A percentile compares a stretch with the other conserved stretches of the same genome.
phyloP scores from a whole-genome alignment of 2,113 vertebrate genomes.

The Eretmochelys imbricata region DNA sequence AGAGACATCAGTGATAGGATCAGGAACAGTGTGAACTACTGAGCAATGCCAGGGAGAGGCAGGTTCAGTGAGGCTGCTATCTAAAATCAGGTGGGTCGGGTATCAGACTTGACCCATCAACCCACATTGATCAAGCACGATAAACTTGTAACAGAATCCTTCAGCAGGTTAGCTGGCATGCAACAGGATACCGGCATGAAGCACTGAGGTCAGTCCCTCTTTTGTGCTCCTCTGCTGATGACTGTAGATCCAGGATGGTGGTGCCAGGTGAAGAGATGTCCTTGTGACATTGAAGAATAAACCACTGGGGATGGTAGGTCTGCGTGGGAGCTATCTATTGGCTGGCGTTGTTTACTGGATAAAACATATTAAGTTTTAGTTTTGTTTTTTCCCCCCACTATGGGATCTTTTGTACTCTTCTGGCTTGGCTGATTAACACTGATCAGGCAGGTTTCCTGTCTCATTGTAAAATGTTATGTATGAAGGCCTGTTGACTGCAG shows the following conservation, averaged over 20 bases:
- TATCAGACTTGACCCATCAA: not conserved
- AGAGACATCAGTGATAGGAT: not conserved
- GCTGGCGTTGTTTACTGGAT: not conserved
- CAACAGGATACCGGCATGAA: not conserved
- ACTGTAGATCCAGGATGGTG: not conserved
- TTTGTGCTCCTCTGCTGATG: not conserved
- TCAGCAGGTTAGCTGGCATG: not conserved
- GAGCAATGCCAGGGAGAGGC: not conserved
- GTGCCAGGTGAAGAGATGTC: not conserved
- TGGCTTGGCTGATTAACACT: not conserved
- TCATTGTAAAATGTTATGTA: not conserved
- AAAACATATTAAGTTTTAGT: not conserved
- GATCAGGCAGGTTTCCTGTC: not conserved
- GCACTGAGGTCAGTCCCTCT: not conserved
- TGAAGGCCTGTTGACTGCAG: not conserved
- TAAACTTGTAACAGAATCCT: not conserved
- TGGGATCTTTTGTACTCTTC: not conserved
- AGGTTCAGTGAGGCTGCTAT: not conserved
- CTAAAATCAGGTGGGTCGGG: not conserved
- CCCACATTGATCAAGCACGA: not conserved
- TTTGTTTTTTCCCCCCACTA: not conserved
- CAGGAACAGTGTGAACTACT: not conserved
- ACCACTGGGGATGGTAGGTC: not conserved
- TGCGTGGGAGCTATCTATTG: rapidly evolving
- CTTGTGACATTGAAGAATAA: rapidly evolving